Evolutionary conservation across 2,888 invertebrate genomes (phyloP), one percentile per base, ranked within the genome.

Genomic region (Leucania comma): DNA sequence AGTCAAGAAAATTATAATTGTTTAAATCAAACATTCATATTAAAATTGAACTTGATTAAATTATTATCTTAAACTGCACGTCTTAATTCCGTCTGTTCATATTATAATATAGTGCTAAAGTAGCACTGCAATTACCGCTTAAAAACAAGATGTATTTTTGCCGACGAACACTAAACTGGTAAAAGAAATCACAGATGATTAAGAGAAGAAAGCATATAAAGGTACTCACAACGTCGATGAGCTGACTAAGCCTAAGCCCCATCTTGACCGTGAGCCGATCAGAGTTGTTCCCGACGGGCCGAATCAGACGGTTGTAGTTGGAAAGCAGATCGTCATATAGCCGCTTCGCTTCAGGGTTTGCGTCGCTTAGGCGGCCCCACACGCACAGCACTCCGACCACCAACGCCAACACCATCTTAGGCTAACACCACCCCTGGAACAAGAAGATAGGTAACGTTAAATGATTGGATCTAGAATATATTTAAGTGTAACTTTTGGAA

Each of bases 181-280:
- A 51, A 51, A 50, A 51, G n/a, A 51, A 12, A 22, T 10, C 5
- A 29, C 4, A n/a, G 32, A n/a, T 29, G 22, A 59, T 9, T 4
- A 9, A 1, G 6, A 22, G 0, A 22, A 38, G 8, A 58, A 20
- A 57, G 24, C 5, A 46, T 4, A 67, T 5, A 20, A 50, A 32
- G 32, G 63, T 96, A 98, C 98, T 98, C 93, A 98, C 98, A 97
- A 98, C 98, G 96, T 98, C 98, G 93, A 98, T 98, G 92, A 98
- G 97, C 96, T 98, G 98, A 91, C 98, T 98, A 86, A 98, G 97
- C 93, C 97, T 96, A 87, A 99, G 97, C 83, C 99, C 99, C 97
- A 99, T 98, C 96, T 98, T 98, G 95, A 99, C 99, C 90, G 98
- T 98, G 93, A 99, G 97, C 87, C 98, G 97, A 96, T 99, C 99